These are phyloP conservation scores for Dunckerocampus dactyliophorus DNA, from an alignment of 2,113 vertebrate species.

Conservation along the genomic window DNA sequence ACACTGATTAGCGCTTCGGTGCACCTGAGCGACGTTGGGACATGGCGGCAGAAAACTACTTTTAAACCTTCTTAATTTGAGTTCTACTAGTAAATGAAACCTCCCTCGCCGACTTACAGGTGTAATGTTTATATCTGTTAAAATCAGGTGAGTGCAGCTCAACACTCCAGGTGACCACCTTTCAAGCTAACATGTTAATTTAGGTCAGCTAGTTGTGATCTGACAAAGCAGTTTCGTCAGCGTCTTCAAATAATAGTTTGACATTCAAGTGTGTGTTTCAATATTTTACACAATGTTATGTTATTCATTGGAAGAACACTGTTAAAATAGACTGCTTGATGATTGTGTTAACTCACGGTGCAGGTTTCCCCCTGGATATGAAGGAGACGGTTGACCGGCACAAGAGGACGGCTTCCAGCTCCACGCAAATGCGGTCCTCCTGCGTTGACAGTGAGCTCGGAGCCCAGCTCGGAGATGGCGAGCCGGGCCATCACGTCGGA, in stretches of 20 bases:
- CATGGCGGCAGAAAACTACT: not conserved
- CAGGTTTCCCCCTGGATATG: slow-evolving; percentile 19
- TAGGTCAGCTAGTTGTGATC: not conserved
- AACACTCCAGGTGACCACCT: not conserved
- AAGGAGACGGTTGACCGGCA: slow-evolving; percentile 10
- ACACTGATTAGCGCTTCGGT: slow-evolving; percentile 3
- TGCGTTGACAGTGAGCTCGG: not conserved
- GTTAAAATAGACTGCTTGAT: too few relatives aligned
- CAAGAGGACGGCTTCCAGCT: not conserved
- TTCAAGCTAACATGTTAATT: not conserved
- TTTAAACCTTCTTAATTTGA: not conserved
- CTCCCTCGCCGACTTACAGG: rapidly evolving
- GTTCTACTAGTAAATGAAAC: not conserved
- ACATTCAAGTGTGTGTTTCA: too few relatives aligned
- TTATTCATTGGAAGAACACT: too few relatives aligned
- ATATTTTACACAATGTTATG: too few relatives aligned
- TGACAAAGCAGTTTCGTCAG: not conserved
- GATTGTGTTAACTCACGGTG: not conserved
- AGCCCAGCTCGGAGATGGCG: not conserved
- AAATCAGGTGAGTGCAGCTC: slow-evolving; percentile 21
- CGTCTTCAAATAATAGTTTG: too few relatives aligned
- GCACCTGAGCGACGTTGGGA: slow-evolving; percentile 6
- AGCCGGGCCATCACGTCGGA: not conserved
- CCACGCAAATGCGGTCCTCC: not conserved
- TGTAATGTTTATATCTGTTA: not conserved